Evolutionary conservation across 2,113 vertebrate genomes (phyloP).

Genomic region (Pseudolaguvia tuberculata): DNA sequence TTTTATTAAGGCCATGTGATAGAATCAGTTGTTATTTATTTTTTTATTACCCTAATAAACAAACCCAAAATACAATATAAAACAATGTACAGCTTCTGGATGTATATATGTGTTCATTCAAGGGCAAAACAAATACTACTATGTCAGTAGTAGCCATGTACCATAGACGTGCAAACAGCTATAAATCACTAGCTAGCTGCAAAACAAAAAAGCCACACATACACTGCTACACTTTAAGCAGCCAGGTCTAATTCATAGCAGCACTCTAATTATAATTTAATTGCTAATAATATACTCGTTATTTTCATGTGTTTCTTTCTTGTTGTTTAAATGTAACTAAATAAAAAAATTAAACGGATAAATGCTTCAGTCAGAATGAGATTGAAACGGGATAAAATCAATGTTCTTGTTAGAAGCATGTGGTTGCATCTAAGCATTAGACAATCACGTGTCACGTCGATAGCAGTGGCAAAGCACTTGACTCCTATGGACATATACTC

Average conservation of each 20-base stretch:
- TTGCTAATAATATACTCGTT: conserved; percentile 17
- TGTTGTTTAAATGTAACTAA: background rate
- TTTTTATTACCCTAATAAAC: too few species aligned
- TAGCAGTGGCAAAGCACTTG: conserved; percentile 32
- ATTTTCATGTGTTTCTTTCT: background rate
- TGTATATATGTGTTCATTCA: conserved; percentile 18
- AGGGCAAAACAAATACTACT: conserved; percentile 22
- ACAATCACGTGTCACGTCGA: conserved; percentile 34
- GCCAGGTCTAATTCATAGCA: conserved; percentile 33
- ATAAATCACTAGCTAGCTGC: conserved; percentile 28
- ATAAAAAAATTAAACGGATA: background rate
- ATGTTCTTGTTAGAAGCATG: conserved; percentile 32
- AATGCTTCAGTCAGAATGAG: background rate
- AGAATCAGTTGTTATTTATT: background rate
- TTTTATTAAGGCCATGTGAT: background rate
- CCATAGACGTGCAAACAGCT: conserved; percentile 16
- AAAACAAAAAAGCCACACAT: background rate
- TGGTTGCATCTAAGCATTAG: conserved; percentile 27
- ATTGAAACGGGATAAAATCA: background rate
- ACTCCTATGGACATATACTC: conserved; percentile 19
- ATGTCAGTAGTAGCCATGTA: conserved; percentile 26
- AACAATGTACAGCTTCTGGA: background rate
- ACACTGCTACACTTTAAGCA: conserved; percentile 17
- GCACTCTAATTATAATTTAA: conserved; percentile 22
- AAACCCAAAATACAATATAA: background rate